Base-by-base conservation (phyloP, 2,888 invertebrate genomes). In the Chymomyza amoena region DNA sequence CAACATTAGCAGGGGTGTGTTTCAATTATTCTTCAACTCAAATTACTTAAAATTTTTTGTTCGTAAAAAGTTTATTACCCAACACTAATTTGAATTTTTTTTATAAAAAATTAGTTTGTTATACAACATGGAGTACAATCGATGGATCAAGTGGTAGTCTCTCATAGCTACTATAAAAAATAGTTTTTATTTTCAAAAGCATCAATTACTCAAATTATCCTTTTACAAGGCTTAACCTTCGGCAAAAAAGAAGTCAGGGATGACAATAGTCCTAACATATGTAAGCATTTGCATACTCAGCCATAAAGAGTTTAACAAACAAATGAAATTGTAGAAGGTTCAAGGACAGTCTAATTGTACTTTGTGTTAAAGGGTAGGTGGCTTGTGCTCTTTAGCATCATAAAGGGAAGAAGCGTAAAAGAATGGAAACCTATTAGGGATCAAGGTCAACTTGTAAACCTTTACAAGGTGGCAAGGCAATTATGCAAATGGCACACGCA, bases 321-420 rank as follows among this genome's bases (percentile, higher is more conserved):
- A 64, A 60, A 60, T 70, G 64, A 70, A 70, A 16, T 25, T 45
- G 20, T 57, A 54, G n/a, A n/a, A n/a, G 36, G 52, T 60, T 76
- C 81, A 78, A 78, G 78, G 78, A 60, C 76, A 54, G 32, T 62
- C 52, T 60, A 68, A 73, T 52, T 59, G 67, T 68, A 63, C n/a
- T 18, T 54, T 54, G 18, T 50, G 50, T 51, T n/a, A 74, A 73
- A 74, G 75, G 73, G 75, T 74, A 67, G 70, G 70, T 66, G 64
- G 66, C 73, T 68, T 73, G 73, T 57, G 65, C 65, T 50, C 60
- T 68, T 64, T 70, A 45, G 7, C 39, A 45, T 57, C 13, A 68
- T 73, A 72, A 73, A 45, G 16, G 32, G 73, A 13, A 25, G 4
- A 56, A 20, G 28, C 51, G 51, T 56, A 61, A 66, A 69, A 39